Evolutionary conservation across 2,888 invertebrate species (phyloP).

Genomic region (Perithous albicinctus): DNA sequence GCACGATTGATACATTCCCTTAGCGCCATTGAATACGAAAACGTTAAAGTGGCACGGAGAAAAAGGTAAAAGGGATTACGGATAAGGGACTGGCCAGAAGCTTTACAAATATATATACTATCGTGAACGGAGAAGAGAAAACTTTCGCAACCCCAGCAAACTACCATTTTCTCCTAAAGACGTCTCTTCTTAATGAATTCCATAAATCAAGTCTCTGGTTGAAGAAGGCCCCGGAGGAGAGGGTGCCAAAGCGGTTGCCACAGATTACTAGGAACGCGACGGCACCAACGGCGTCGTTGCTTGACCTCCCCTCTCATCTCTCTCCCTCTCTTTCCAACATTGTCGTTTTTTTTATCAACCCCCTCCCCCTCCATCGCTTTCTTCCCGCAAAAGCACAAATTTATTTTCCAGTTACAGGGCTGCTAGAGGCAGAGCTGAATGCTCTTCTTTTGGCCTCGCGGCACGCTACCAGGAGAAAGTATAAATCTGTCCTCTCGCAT

Average conservation of each 20-base stretch:
- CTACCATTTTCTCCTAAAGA: conserved; percentile 41
- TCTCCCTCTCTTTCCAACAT: background rate
- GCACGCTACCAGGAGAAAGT: conserved; percentile 11
- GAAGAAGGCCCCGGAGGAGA: conserved; percentile 3
- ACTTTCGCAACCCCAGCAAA: conserved; percentile 22
- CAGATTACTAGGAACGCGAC: conserved; percentile 44
- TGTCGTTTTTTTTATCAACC: conserved; percentile 35
- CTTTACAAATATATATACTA: conserved; percentile 5
- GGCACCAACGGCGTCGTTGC: conserved; percentile 27
- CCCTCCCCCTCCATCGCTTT: conserved; percentile 26
- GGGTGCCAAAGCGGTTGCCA: conserved; percentile 25
- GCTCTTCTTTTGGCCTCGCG: conserved; percentile 25
- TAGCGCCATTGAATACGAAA: background rate
- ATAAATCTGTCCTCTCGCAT: conserved; percentile 51
- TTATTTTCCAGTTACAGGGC: conserved; percentile 56
- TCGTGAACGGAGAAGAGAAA: background rate
- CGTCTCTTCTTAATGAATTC: conserved; percentile 64
- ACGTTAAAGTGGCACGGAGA: background rate
- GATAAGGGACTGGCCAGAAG: conserved; percentile 3
- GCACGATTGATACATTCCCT: conserved; percentile 23
- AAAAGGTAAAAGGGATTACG: background rate
- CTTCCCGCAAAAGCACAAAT: conserved; percentile 45
- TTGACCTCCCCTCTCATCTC: conserved; percentile 10
- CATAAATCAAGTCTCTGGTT: conserved; percentile 62
- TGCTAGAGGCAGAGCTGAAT: conserved; percentile 6